phyloP scores from a whole-genome alignment of 2,797 vertebrate species.

The Borostomias antarcticus region DNA sequence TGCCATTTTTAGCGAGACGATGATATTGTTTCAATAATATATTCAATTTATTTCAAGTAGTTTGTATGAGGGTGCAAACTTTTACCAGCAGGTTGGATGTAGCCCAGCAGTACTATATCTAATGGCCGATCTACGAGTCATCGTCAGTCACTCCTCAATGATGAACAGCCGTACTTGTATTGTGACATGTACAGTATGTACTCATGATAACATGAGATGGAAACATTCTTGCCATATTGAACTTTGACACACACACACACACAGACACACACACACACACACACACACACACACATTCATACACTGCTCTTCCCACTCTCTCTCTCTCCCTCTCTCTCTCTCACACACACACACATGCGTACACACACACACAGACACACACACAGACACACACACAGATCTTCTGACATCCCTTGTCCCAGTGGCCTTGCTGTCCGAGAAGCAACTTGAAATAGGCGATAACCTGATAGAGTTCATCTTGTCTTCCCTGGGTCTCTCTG shows the following conservation, averaged over 20 bases:
- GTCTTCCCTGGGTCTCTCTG: slow-evolving; percentile 87
- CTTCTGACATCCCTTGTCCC: slow-evolving; percentile 77
- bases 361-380: slow-evolving; percentile 12
- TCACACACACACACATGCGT: slow-evolving; percentile 9
- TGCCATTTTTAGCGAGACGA: not conserved
- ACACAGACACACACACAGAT: slow-evolving; percentile 21
- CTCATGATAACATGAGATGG: too few species aligned
- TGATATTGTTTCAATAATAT: not conserved
- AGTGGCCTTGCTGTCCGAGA: slow-evolving; percentile 84
- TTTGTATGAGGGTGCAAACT: not conserved
- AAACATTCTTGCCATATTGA: not conserved
- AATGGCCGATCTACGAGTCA: not conserved
- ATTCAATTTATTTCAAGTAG: not conserved
- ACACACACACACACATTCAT: not conserved
- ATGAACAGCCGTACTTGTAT: not conserved
- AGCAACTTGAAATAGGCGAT: slow-evolving; percentile 92
- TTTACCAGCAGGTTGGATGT: not conserved
- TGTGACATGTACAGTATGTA: not conserved
- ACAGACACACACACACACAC: not conserved
- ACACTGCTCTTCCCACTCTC: not conserved
- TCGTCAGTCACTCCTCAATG: not conserved
- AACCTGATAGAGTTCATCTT: slow-evolving; percentile 99
- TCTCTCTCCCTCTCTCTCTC: not conserved
- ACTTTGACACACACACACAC: too few species aligned
- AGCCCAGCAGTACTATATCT: not conserved